Evolutionary conservation across 2,797 vertebrate genomes (phyloP).

Genomic region (Chelon auratus): DNA sequence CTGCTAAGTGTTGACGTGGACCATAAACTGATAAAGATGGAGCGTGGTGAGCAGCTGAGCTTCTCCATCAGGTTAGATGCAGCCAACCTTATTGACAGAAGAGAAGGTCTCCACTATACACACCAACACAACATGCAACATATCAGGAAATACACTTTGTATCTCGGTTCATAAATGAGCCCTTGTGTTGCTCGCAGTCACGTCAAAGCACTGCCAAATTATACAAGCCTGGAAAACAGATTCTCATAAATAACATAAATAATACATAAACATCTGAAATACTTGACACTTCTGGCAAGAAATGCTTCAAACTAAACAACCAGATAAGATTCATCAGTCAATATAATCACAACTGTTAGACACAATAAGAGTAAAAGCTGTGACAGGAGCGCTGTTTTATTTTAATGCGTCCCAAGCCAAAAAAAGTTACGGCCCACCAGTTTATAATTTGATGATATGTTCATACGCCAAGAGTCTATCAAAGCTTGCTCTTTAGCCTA

Average conservation of each 20-base stretch:
- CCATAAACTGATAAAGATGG: conserved; percentile 62
- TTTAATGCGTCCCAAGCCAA: too few species aligned
- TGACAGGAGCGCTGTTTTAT: background rate
- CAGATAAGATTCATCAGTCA: too few species aligned
- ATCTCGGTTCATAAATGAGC: background rate
- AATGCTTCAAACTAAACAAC: too few species aligned
- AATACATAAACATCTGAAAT: background rate
- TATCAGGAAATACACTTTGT: background rate
- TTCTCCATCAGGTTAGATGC: conserved; percentile 13
- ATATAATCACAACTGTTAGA: background rate
- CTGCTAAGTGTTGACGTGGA: conserved; percentile 52
- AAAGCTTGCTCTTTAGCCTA: too few species aligned
- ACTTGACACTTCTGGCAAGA: too few species aligned
- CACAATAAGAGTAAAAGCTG: background rate
- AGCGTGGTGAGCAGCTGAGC: conserved; percentile 17
- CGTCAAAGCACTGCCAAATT: background rate
- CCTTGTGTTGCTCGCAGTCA: background rate
- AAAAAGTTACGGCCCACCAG: too few species aligned
- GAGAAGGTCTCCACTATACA: background rate
- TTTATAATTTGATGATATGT: too few species aligned
- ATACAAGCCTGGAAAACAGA: background rate
- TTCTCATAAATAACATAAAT: background rate
- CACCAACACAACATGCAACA: background rate
- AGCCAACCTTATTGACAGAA: conserved; percentile 8
- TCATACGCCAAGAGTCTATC: too few species aligned